phyloP scores from a whole-genome alignment of 2,888 invertebrate genomes.

The Molanna angustata region DNA sequence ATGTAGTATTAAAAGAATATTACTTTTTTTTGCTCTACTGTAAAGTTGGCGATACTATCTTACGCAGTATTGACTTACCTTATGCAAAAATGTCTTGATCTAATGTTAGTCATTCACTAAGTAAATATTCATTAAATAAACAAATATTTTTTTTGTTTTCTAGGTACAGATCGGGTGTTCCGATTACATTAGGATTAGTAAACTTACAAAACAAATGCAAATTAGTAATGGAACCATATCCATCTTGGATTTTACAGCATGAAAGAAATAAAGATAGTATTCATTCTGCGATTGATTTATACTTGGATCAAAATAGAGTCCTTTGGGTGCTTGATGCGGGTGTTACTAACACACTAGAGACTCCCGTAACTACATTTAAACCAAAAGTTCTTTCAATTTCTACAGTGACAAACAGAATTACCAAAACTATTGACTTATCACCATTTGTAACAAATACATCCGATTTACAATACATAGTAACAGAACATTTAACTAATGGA shows the following conservation, averaged over 20 bases:
- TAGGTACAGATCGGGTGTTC: constrained; percentile 39
- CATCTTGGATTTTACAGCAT: constrained; percentile 21
- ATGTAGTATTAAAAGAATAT: too few relatives aligned
- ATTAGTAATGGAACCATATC: constrained; percentile 13
- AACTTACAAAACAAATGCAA: constrained; percentile 8
- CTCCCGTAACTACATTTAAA: constrained; percentile 50
- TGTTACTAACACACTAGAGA: constrained; percentile 10
- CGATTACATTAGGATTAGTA: constrained; percentile 17
- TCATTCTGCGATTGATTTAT: constrained; percentile 27
- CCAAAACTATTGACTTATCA: constrained; percentile 57
- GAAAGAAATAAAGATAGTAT: constrained; percentile 24
- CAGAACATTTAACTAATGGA: constrained; percentile 56
- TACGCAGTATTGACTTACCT: too few relatives aligned
- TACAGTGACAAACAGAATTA: constrained; percentile 54
- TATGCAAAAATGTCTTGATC: too few relatives aligned
- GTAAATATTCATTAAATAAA: too few relatives aligned
- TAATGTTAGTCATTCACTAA: too few relatives aligned
- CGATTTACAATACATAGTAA: constrained; percentile 57
- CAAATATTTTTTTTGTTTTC: too few relatives aligned
- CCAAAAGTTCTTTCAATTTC: constrained; percentile 62
- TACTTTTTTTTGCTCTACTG: too few relatives aligned
- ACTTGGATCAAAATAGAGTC: constrained; percentile 15
- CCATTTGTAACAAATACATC: constrained; percentile 50
- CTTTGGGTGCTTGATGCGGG: constrained; percentile 28
- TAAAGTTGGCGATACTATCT: too few relatives aligned